Conservation (phyloP, 2,113 vertebrate species). For the Triplophysa tibetana region DNA sequence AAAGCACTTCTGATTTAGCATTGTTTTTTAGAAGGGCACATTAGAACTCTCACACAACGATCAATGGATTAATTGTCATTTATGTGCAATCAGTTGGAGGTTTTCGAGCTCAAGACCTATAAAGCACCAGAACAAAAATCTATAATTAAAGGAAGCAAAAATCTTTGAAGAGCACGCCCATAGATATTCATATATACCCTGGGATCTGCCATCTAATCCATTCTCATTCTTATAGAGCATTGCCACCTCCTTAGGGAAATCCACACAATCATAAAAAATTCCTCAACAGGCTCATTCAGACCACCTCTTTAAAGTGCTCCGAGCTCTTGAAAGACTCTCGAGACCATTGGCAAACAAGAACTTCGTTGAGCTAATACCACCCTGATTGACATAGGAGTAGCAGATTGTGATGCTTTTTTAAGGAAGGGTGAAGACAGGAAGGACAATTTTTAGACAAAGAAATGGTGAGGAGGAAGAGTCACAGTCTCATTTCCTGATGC, state of each 20-base stretch:
- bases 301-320: conserved; percentile 14
- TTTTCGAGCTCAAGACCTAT: background rate
- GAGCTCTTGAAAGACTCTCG: conserved; percentile 21
- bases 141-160: background rate
- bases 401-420: background rate
- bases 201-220: background rate
- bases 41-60: too few relatives aligned
- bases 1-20: background rate
- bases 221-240: conserved; percentile 21
- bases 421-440: background rate
- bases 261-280: conserved; percentile 9
- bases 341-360: conserved; percentile 32
- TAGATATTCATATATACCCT: background rate
- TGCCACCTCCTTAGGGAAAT: conserved; percentile 22
- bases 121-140: background rate
- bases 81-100: background rate
- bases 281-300: conserved; percentile 30
- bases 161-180: background rate
- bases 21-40: too few relatives aligned
- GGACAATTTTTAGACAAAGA: background rate
- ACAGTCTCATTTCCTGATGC: background rate
- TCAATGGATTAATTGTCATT: background rate
- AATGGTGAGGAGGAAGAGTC: background rate
- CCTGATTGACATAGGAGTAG: background rate
- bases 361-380: background rate